Base-by-base conservation (phyloP, 2,113 vertebrate species). In the Nyctereutes procyonoides region DNA sequence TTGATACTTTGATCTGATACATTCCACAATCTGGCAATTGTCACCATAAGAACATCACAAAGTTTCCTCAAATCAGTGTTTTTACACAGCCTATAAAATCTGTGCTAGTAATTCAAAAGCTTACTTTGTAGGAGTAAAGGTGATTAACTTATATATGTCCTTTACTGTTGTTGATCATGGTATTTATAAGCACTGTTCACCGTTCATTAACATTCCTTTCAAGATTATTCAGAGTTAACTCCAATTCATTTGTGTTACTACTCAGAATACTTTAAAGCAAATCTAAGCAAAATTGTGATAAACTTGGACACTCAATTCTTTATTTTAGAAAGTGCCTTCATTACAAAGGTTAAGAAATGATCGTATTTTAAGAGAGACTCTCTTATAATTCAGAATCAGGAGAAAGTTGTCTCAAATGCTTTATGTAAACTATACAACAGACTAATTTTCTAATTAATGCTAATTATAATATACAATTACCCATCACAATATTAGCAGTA, bases 211-310 rank as follows among this genome's bases (percentile, higher is more conserved):
- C 4, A n/a, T 63, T 92, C 24, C 58, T 94, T 90, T 90, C 16
- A 79, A 6, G 51, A 86, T 62, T 55, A 97, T 48, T 85, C n/a
- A 85, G 1, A 65, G 85, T 71, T 28, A 94, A 32, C 48, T 81
- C 56, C 67, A 85, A 73, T 90, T 92, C 74, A 81, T 63, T 92
- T 95, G 26, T 69, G 14, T 58, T 58, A 69, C 12, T 65, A 20
- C 48, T 60, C 53, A 53, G 28, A 93, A 77, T 92, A 86, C 10
- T 71, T 93, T 62, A 86, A 88, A 93, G 51, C 13, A 81, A 94
- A 67, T 80, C 43, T 97, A 93, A 93, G 63, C 26, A 96, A 96
- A 97, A 92, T 1, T 32, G 5, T 77, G 51, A 86, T 83, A 83
- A 96, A 67, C 77, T 48, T 94, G 38, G 67, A 93, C 26, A 85